Base-by-base conservation (phyloP, 2,888 invertebrate species). In the Ethmia dodecea region DNA sequence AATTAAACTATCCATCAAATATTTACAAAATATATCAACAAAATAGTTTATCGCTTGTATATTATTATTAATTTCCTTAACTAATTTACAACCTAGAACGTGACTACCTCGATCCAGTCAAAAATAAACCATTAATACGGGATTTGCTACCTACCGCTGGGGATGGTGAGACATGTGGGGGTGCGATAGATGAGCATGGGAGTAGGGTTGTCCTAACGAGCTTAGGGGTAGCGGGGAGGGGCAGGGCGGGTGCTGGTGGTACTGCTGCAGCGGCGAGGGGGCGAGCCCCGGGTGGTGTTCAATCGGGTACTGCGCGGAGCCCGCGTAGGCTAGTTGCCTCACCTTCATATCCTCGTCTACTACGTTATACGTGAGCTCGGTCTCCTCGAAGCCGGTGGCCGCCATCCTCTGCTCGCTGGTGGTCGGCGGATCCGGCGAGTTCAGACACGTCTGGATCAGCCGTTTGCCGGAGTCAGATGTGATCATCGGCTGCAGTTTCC, bases 401-500 rank as follows among this genome's bases (percentile, higher is more conserved):
- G 97, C 97, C 98, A 98, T 98, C 58, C 98, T 90, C 83, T 98
- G 98, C 87, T 98, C 97, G 47, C 92, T 92, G 52, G 91, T 91
- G 44, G 88, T 92, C 41, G 92, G 94, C 43, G 96, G 96, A 81
- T 98, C 98, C 28, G 98, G 98, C 31, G 97, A 96, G 86, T 98
- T 98, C 45, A 99, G 91, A 83, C 99, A 99, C 55, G 98, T 98
- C 88, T 99, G 99, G 66, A 99, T 99, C 55, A 99, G 89, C 49
- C 97, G 94, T 81, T 99, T 99, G 53, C 99, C 99, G 40, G 95
- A 94, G 74, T 95, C 95, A 54, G 98, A 98, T 30, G 98, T 98
- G 78, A 99, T 99, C 98, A 99, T 99, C 52, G 99, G 99, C 83
- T 98, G 98, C 35, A 99, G 90, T 79, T 98, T 98, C 55, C 98